Base-by-base conservation (phyloP, 2,797 vertebrate species). In the Salmo trutta region DNA sequence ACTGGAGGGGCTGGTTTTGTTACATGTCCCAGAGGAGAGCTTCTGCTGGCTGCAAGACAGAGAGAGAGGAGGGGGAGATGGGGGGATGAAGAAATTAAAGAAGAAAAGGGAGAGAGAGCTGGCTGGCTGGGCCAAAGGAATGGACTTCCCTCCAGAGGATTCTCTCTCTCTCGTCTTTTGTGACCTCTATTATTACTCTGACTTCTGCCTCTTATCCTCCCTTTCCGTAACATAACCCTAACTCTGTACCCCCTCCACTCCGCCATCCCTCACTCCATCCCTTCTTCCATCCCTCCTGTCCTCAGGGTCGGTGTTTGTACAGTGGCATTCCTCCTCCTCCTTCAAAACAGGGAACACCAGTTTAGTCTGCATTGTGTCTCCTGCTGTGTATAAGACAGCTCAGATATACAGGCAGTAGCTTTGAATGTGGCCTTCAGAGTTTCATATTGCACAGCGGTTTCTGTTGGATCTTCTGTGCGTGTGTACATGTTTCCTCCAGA, bases 1-100 rank as follows among this genome's bases (percentile, higher is more conserved):
- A 79, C 53, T 66, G 67, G 27, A 21, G 75, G 83, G 67, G 29
- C 67, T 69, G 31, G 29, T 83, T 85, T 80, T 81, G 74, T 83
- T 77, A 62, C 81, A 73, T 75, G 67, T 90, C 90, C 87, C 85
- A 59, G 81, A 84, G 85, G 90, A 89, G 54, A 29, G 1, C 75
- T 84, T 84, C 74, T 79, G 77, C 84, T 84, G 84, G 75, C 86
- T 53, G 31, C 17, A 73, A 73, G 51, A 73, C 24, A 15, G 71
- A 72, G 24, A 14, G 41, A 47, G 41, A 14, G 10, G 10, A 12
- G 41, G 41, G 41, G 69, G 52, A 47, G 15, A 6, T 27, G 21
- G 4, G 10, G 52, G 24, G 19, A 17, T 8, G 2, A 51, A 70
- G 17, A n/a, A 70, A 41, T 70, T 84, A 59, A 70, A 79, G 74